Base-by-base conservation (phyloP, 2,113 vertebrate species). In the Amblyornis subalaris region DNA sequence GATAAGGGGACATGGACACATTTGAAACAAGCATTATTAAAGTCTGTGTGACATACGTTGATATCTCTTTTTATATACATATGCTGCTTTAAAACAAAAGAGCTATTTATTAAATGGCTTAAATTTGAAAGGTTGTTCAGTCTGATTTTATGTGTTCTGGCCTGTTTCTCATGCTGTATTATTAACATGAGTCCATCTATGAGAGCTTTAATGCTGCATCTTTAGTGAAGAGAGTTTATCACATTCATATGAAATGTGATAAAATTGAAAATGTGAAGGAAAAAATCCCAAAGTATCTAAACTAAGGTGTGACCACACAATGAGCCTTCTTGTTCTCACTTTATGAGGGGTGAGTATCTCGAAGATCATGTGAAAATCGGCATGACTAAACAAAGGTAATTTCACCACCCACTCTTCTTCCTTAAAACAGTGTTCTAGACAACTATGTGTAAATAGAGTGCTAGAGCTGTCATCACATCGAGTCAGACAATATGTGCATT, bases 341-440 rank as follows among this genome's bases (percentile, higher is more conserved):
- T 82, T 74, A 76, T 89, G 53, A 92, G 12, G 6, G n/a, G 6
- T 62, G 29, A 77, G 20, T 83, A 58, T 88, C 84, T 79, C 73
- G 64, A 82, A 89, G 40, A 91, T 54, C 77, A 88, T 79, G 21
- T 83, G 82, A 67, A 83, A 90, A 90, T 73, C 67, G 85, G n/a
- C 33, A 51, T 85, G 58, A 95, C 51, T 83, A 82, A 90, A 71
- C 74, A 85, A 78, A 95, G 60, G 20, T 62, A 87, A 91, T 95
- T 92, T 91, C 62, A 54, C 77, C 87, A 89, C 86, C 91, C 70
- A 85, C 89, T 29, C 74, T 65, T 92, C 51, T 91, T 95, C 60
- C 51, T 89, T 85, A 51, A 75, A 92, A 87, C 73, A 48, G 9
- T 73, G 61, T 71, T 81, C 83, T 85, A 73, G 85, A 89, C 38